Base-by-base conservation (phyloP, 2,113 vertebrate species). In the Prunella fulvescens region DNA sequence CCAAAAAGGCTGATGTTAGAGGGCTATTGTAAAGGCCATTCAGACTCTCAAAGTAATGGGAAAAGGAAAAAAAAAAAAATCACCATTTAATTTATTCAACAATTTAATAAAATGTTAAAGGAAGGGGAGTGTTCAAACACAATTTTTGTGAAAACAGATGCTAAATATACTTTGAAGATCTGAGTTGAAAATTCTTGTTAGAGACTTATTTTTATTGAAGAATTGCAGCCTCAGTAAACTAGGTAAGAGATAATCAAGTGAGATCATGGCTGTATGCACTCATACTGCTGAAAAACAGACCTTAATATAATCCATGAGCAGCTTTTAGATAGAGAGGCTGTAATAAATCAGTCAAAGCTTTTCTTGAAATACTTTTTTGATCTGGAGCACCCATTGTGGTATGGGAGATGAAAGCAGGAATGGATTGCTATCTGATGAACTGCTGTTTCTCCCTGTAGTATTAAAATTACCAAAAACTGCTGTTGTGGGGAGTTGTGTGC, bases 401-500 rank as follows among this genome's bases (percentile, higher is more conserved):
- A 0, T n/a, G 23, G 31, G 15, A 48, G 8, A 24, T 78, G n/a
- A 45, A 39, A 29, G 7, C 53, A 81, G 67, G 33, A 80, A 50
- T n/a, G 65, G 39, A 39, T 65, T 77, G 37, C 20, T 9, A 39
- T 79, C 15, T 87, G 15, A 70, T 92, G 65, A 88, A 28, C 33
- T 13, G 3, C 37, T 77, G 7, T 53, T 54, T 71, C 12, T 91
- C 29, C 17, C 50, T 48, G 50, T 74, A 51, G 53, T 4, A 5
- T 37, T 91, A 86, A 72, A 83, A 31, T 50, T 33, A 31, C 25
- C 4, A 16, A 26, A 54, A 71, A 35, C 14, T 5, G 7, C 22
- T 28, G 8, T 61, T 69, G 9, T 0, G 2, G 12, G 5, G 37
- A 56, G 28, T 2, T 25, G 3, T 11, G 3, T 66, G 24, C 33